phyloP scores from a whole-genome alignment of 2,888 invertebrate species.

The Adelphocoris suturalis region DNA sequence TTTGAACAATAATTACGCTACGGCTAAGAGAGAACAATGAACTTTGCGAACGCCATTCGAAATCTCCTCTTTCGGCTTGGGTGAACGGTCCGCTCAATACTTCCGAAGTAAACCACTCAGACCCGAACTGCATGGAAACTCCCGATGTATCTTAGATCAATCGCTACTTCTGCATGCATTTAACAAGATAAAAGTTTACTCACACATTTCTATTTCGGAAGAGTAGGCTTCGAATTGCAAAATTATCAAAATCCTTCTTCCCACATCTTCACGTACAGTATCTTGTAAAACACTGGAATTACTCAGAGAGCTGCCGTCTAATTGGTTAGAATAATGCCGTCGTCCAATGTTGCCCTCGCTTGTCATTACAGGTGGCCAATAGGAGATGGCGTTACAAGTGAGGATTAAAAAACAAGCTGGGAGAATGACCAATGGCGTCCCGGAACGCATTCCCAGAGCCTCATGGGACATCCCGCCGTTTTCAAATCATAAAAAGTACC shows the following conservation, averaged over 20 bases:
- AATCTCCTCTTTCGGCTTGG: conserved; percentile 80
- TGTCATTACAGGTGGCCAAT: conserved; percentile 79
- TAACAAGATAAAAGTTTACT: conserved; percentile 75
- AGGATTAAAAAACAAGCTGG: conserved; percentile 79
- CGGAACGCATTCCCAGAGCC: conserved; percentile 59
- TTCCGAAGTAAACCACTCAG: conserved; percentile 75
- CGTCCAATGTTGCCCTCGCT: conserved; percentile 79
- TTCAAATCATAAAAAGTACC: conserved; percentile 14
- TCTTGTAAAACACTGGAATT: conserved; percentile 77
- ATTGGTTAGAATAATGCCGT: conserved; percentile 80
- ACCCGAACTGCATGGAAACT: conserved; percentile 45
- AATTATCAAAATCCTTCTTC: conserved; percentile 77
- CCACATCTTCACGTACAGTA: conserved; percentile 77
- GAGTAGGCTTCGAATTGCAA: conserved; percentile 76
- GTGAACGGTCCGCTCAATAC: conserved; percentile 79
- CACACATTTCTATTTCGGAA: conserved; percentile 76
- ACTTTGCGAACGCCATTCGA: conserved; percentile 82
- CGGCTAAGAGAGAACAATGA: conserved; percentile 80
- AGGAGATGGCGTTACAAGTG: conserved; percentile 76
- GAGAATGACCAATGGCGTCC: conserved; percentile 78
- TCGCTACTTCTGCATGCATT: conserved; percentile 62
- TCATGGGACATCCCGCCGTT: conserved; percentile 59
- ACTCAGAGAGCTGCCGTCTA: conserved; percentile 78
- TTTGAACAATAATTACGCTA: conserved; percentile 76
- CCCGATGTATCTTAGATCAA: conserved; percentile 48